Percentiles rank a stretch among this genome's conserved stretches.
Evolutionary conservation across 2,797 vertebrate genomes (phyloP).

Genomic region (Eupleurogrammus muticus): DNA sequence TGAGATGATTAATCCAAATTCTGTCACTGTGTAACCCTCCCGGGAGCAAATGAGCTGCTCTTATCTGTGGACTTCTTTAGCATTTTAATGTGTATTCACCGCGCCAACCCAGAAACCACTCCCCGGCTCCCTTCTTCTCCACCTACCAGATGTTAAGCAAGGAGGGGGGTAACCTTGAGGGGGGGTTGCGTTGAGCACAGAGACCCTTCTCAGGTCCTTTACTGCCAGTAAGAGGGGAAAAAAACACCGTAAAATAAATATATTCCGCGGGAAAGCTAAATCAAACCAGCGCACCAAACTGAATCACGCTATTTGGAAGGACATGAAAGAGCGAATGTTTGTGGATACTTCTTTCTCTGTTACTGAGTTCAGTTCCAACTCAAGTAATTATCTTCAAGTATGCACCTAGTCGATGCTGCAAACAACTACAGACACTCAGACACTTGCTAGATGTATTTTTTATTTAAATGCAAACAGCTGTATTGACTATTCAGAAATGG

Average conservation of each 20-base stretch:
- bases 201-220: constrained; percentile 77
- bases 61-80: constrained; percentile 24
- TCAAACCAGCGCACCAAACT: constrained; percentile 55
- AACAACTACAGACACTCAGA: constrained; percentile 10
- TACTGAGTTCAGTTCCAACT: constrained; percentile 28
- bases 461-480: constrained; percentile 3
- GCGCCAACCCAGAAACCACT: constrained; percentile 38
- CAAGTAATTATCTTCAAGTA: neutral
- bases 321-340: constrained; percentile 56
- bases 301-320: constrained; percentile 56
- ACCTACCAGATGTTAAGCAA: constrained; percentile 66
- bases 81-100: constrained; percentile 37
- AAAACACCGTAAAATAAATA: constrained; percentile 67
- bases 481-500: constrained; percentile 9
- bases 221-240: constrained; percentile 59
- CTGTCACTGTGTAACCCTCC: constrained; percentile 7
- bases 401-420: neutral
- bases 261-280: constrained; percentile 66
- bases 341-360: constrained; percentile 21
- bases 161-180: constrained; percentile 32
- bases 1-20: constrained; percentile 26
- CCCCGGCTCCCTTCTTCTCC: constrained; percentile 32
- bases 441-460: constrained; percentile 15
- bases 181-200: constrained; percentile 74
- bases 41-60: constrained; percentile 6